Base-by-base conservation (phyloP, 2,888 invertebrate species). In the Vanessa cardui region DNA sequence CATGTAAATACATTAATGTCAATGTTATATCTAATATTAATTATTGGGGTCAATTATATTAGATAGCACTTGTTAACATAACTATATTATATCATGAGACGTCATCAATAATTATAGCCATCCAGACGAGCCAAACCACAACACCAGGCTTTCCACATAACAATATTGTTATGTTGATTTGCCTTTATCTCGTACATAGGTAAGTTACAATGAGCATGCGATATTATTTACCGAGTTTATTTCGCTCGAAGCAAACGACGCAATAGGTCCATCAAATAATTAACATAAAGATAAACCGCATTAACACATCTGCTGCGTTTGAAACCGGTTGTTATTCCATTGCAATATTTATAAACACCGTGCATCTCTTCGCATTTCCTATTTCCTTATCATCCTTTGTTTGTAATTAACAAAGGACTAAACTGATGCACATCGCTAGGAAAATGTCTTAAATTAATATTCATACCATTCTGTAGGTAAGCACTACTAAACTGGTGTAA, bases 331-430 rank as follows among this genome's bases (percentile, higher is more conserved):
- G 58, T 71, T 66, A 68, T 71, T 59, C 66, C 50, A 70, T 58
- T 58, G 44, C 54, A 67, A 62, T 68, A 68, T 73, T 69, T 73
- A 71, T 71, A 69, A 71, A 65, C 67, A 70, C 70, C 65, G 72
- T 76, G 76, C 74, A 75, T 73, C 74, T 76, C 72, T 78, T 75
- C 79, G 76, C 80, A 83, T 83, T 79, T 80, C 76, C 80, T 79
- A 78, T 82, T 83, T 84, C 81, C 81, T 81, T 77, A 76, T 80
- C 54, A 65, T 69, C 72, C 73, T 75, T 70, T 79, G 77, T 77
- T 82, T 79, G 15, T 78, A 79, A 69, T 70, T 69, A 70, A 73
- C 70, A 74, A 71, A 71, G 72, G 69, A 52, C 21, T 26, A 20
- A 39, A 54, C 20, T 12, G 39, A 12, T 39, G 39, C 39, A 9